phyloP scores from a whole-genome alignment of 2,113 vertebrate genomes.

The Patagioenas fasciata region DNA sequence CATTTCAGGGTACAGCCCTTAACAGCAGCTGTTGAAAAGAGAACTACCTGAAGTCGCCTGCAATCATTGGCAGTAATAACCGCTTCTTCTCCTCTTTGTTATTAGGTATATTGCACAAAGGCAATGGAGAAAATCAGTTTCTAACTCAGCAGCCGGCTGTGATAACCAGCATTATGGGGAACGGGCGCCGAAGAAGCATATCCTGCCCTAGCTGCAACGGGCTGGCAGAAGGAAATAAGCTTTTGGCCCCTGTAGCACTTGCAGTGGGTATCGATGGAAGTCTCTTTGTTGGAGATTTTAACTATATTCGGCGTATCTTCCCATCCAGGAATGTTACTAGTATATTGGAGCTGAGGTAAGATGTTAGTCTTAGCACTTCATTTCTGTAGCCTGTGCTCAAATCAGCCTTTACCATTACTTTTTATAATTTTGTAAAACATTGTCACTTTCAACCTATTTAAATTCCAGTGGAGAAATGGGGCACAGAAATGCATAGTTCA shows the following conservation, averaged over 20 bases:
- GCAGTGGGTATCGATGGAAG: constrained; percentile 95
- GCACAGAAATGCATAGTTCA: constrained; percentile 65
- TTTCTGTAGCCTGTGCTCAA: constrained; percentile 54
- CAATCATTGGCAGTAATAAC: not conserved
- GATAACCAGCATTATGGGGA: constrained; percentile 97
- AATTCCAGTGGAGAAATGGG: constrained; percentile 71
- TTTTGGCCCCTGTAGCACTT: constrained; percentile 96
- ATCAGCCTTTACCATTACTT: constrained; percentile 64
- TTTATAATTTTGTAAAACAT: constrained; percentile 64
- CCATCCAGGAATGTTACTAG: constrained; percentile 96
- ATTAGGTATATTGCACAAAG: constrained; percentile 96
- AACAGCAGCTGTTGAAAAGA: not conserved
- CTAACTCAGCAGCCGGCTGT: constrained; percentile 95
- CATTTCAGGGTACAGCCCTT: not conserved
- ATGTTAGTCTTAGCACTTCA: not conserved
- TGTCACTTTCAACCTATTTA: constrained; percentile 55
- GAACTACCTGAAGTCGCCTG: not conserved
- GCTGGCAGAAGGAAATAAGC: constrained; percentile 96
- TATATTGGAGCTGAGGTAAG: constrained; percentile 95
- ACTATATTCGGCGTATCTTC: constrained; percentile 94
- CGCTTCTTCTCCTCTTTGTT: not conserved
- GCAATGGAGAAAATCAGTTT: constrained; percentile 96
- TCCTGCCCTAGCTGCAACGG: constrained; percentile 98
- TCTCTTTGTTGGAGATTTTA: constrained; percentile 97
- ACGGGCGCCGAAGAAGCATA: constrained; percentile 93